Evolutionary conservation across 1,140 invertebrate species (phyloP).

Genomic region (Neodiprion lecontei): DNA sequence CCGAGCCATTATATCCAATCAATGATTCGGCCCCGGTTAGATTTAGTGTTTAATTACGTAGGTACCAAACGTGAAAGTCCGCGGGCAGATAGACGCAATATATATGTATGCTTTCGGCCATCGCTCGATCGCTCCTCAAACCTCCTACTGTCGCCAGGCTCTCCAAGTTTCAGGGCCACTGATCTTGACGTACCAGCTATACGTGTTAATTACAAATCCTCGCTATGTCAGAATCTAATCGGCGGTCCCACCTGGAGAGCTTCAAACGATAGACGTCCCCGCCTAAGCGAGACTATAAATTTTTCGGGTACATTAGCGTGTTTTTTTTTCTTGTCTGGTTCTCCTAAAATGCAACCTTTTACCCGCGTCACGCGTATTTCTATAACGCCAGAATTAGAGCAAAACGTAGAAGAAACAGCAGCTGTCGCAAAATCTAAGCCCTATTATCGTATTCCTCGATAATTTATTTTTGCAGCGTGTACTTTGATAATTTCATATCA

Average conservation of each 20-base stretch:
- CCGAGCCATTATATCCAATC: slow-evolving; percentile 31
- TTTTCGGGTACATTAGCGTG: slow-evolving; percentile 39
- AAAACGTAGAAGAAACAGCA: no score
- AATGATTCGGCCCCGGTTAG: slow-evolving; percentile 22
- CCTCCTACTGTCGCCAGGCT: no score
- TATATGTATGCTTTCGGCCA: background rate
- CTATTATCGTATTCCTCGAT: no score
- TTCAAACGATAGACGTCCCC: slow-evolving; percentile 22
- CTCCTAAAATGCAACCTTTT: background rate
- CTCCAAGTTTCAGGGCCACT: background rate
- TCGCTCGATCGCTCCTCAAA: no score
- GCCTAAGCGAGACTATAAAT: slow-evolving; percentile 38
- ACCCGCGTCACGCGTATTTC: no score
- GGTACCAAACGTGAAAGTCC: background rate
- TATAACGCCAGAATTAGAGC: no score
- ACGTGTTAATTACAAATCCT: slow-evolving; percentile 40
- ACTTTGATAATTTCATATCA: no score
- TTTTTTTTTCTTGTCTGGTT: background rate
- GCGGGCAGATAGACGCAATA: background rate
- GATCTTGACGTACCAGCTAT: slow-evolving; percentile 21
- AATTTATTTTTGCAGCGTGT: no score
- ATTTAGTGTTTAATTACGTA: slow-evolving; percentile 34
- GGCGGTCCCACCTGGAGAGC: slow-evolving; percentile 23
- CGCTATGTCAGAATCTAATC: slow-evolving; percentile 39
- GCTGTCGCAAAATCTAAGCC: no score